phyloP scores from a whole-genome alignment of 2,797 vertebrate species.

The Anolis apletophallus region DNA sequence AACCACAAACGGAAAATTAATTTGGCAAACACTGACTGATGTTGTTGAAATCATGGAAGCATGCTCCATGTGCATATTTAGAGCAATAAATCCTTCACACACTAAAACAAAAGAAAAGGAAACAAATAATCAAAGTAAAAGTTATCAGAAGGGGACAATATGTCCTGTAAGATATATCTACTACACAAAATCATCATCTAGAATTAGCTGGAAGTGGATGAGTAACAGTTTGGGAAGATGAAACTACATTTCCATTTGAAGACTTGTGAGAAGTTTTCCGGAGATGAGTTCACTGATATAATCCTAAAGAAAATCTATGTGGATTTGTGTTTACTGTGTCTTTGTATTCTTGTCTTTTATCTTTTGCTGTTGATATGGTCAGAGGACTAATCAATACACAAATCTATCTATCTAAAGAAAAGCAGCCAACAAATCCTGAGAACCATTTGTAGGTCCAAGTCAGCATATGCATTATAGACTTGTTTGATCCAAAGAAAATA shows the following conservation, averaged over 20 bases:
- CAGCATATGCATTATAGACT: too few species aligned
- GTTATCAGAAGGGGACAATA: conserved; percentile 14
- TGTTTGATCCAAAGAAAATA: too few species aligned
- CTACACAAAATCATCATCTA: conserved; percentile 31
- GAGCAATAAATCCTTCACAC: conserved; percentile 61
- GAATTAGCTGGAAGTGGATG: not conserved
- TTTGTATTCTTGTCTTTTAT: too few species aligned
- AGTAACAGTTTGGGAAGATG: not conserved
- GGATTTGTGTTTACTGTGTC: too few species aligned
- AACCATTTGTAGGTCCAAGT: not conserved
- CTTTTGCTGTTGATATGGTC: too few species aligned
- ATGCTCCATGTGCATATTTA: conserved; percentile 50
- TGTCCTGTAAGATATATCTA: not conserved
- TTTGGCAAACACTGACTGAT: conserved; percentile 63
- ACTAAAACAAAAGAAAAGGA: conserved; percentile 52
- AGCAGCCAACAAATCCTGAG: not conserved
- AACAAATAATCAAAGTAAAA: not conserved
- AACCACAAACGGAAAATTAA: conserved; percentile 73
- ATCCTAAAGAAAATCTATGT: not conserved
- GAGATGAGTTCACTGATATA: not conserved
- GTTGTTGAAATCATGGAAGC: conserved; percentile 61
- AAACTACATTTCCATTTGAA: not conserved
- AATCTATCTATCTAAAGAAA: not conserved
- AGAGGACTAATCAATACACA: too few species aligned
- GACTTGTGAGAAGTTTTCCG: not conserved